Percentiles rank a stretch among this genome's conserved stretches.
Conservation (phyloP, 1,140 invertebrate genomes). For the Venustaconcha ellipsiformis region DNA sequence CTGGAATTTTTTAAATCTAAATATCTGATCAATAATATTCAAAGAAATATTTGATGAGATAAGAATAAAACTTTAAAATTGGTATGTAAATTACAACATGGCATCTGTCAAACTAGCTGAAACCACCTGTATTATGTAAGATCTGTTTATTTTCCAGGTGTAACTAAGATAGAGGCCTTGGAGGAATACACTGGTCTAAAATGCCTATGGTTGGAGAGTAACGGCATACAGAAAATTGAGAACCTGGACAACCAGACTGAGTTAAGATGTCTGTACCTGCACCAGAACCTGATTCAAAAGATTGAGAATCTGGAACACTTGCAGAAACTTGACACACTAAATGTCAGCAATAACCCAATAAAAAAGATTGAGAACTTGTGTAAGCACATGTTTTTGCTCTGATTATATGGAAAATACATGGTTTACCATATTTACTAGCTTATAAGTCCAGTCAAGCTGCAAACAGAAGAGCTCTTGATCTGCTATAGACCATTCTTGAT, state of each 20-base stretch:
- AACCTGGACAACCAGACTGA: slow-evolving; percentile 83
- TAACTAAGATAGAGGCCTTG: too few relatives aligned
- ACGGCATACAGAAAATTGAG: slow-evolving; percentile 87
- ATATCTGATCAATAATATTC: too few relatives aligned
- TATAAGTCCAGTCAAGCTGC: too few relatives aligned
- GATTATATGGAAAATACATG: too few relatives aligned
- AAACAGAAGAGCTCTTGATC: too few relatives aligned
- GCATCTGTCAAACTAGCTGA: background rate
- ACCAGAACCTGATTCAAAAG: slow-evolving; percentile 87
- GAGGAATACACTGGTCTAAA: slow-evolving; percentile 91
- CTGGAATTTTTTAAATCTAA: too few relatives aligned
- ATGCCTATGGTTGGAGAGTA: slow-evolving; percentile 93
- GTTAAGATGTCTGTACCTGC: slow-evolving; percentile 86
- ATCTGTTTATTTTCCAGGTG: too few relatives aligned
- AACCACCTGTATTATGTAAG: too few relatives aligned
- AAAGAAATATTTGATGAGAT: background rate
- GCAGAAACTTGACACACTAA: slow-evolving; percentile 82
- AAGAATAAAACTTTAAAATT: background rate
- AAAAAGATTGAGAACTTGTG: slow-evolving; percentile 87
- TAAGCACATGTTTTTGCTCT: slow-evolving; percentile 52
- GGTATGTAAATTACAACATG: background rate
- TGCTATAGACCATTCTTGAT: too few relatives aligned
- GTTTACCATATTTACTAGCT: too few relatives aligned
- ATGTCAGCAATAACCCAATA: slow-evolving; percentile 89
- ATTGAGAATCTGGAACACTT: slow-evolving; percentile 88